Conservation (phyloP, 2,113 vertebrate species). For the Bubo blakistoni region DNA sequence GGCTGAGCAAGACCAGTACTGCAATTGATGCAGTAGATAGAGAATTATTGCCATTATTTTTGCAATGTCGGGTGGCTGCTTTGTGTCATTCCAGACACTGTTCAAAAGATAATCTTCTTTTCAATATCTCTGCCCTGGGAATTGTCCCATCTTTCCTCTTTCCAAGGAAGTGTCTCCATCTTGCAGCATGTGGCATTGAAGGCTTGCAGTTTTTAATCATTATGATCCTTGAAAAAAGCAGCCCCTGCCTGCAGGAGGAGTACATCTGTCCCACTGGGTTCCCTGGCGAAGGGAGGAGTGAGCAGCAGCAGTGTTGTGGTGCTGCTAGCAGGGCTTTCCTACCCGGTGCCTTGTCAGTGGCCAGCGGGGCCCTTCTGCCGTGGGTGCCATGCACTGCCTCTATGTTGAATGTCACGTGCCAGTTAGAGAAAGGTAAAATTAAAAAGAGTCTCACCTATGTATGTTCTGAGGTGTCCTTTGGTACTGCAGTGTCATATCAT, state of each 20-base stretch:
- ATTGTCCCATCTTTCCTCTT: neutral
- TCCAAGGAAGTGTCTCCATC: neutral
- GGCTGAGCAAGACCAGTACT: neutral
- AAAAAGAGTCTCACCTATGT: neutral
- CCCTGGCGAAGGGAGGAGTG: neutral
- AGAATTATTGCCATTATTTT: conserved; percentile 11
- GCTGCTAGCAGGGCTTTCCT: neutral
- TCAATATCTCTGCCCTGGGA: neutral
- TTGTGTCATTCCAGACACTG: neutral
- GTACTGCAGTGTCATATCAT: neutral
- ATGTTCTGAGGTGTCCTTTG: neutral
- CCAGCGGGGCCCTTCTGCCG: neutral
- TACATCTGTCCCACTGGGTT: neutral
- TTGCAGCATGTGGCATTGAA: neutral
- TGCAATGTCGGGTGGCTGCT: neutral
- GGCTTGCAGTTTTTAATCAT: neutral
- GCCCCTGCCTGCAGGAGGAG: neutral
- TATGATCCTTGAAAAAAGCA: neutral
- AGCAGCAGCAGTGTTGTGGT: neutral
- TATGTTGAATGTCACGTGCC: neutral
- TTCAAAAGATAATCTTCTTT: neutral
- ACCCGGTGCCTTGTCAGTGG: neutral
- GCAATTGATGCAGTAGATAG: neutral
- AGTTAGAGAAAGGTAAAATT: neutral
- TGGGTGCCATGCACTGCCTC: neutral